Base-by-base conservation (phyloP, 2,888 invertebrate species). In the Standfussiana lucernea region DNA sequence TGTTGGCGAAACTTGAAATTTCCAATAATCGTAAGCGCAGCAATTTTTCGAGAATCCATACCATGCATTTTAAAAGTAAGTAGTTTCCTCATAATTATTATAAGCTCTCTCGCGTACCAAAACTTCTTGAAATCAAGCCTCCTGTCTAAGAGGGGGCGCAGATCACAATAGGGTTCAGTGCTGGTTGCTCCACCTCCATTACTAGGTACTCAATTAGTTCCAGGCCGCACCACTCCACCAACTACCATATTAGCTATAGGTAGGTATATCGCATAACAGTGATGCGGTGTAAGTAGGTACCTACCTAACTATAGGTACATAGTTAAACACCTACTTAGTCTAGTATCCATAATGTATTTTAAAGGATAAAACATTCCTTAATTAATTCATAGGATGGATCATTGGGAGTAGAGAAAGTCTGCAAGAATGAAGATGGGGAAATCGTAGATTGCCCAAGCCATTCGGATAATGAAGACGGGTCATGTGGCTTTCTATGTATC, bases 31-130 rank as follows among this genome's bases (percentile, higher is more conserved):
- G 93, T 95, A 71, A 90, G 84, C 73, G 96, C 95, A 53, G 93
- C 92, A 53, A 84, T 94, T 59, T 91, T 82, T 45, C 87, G 88
- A 85, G 95, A 96, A 86, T 89, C 86, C 15, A 91, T 92, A 53
- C 93, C 93, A 72, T 96, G 96, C 78, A 69, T 91, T 35, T 89
- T 89, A 72, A 77, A 90, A 35, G 96, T 96, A 91, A 96, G 96
- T 92, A 59, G 35, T 35, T 71, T 62, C 32, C 75, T 69, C 35
- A 15, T 65, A 50, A 7, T n/a, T n/a, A n/a, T n/a, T n/a, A n/a
- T n/a, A 50, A 35, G 24, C 10, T 28, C 13, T 37, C 18, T 28
- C 13, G 50, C 35, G 6, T 56, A 28, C 5, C 32, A 64, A 11
- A 8, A n/a, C 32, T 45, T 32, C 45, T 73, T 32, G n/a, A 11